Percentiles rank a stretch among this genome's conserved stretches.
Evolutionary conservation across 2,797 vertebrate genomes (phyloP).

Genomic region (Oceanodroma leucorhoa): DNA sequence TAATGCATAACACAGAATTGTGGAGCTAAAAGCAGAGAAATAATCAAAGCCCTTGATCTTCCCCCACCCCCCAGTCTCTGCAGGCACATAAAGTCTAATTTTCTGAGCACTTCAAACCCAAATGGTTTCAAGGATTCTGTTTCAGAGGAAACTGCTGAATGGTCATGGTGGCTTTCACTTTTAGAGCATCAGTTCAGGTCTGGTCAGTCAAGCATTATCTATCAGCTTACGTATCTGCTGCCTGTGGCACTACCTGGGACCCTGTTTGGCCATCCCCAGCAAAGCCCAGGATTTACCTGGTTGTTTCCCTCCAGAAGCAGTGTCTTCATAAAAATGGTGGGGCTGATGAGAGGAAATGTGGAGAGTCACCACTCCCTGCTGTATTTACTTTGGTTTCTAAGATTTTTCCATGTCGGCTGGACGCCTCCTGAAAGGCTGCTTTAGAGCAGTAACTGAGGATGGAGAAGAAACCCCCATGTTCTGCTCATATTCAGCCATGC

Average conservation of each 20-base stretch:
- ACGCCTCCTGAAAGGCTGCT: not conserved
- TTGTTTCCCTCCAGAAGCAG: not conserved
- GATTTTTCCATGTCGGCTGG: not conserved
- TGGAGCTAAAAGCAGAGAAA: conserved; percentile 9
- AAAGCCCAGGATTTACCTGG: not conserved
- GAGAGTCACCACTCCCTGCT: not conserved
- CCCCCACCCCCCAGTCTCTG: rapidly evolving
- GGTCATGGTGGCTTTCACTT: not conserved
- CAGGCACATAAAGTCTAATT: not conserved
- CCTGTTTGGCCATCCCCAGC: not conserved
- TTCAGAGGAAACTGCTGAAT: not conserved
- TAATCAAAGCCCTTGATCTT: not conserved
- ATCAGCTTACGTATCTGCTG: not conserved
- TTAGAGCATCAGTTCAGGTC: not conserved
- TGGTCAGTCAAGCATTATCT: not conserved
- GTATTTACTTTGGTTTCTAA: not conserved
- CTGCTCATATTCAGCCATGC: not conserved
- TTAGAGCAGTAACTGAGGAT: not conserved
- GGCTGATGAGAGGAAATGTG: not conserved
- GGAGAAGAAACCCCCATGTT: not conserved
- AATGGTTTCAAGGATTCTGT: not conserved
- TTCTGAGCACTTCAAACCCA: not conserved
- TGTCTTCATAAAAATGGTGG: not conserved
- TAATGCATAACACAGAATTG: conserved; percentile 5
- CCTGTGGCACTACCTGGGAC: rapidly evolving